These are phyloP conservation scores for Coptodon rendalli DNA, from an alignment of 2,113 vertebrate genomes.

Conservation along the genomic window DNA sequence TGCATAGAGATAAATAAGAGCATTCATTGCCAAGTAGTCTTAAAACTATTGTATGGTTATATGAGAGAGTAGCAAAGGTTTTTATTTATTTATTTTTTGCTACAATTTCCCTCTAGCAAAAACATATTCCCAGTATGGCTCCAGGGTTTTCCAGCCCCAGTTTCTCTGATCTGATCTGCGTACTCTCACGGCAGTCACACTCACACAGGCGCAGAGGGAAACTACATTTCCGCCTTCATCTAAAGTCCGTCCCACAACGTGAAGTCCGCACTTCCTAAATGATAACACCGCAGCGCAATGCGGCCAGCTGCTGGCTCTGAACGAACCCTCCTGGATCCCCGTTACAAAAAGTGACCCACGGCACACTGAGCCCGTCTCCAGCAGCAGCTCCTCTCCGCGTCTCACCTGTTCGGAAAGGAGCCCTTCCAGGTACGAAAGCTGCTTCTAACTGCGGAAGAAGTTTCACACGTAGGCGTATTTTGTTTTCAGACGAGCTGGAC, in stretches of 20 bases:
- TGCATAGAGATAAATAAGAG: background rate
- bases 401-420: background rate
- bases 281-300: background rate
- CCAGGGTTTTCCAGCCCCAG: background rate
- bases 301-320: background rate
- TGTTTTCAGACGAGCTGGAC: background rate
- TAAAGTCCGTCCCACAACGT: background rate
- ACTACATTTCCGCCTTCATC: conserved; percentile 6
- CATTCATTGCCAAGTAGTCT: background rate
- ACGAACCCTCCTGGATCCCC: background rate
- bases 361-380: rapidly evolving
- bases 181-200: background rate
- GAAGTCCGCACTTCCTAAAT: background rate
- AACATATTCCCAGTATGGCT: background rate
- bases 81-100: background rate
- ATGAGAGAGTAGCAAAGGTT: background rate
- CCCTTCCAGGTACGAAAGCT: background rate
- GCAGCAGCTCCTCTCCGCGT: background rate
- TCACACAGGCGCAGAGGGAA: background rate
- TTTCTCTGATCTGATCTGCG: background rate
- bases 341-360: background rate
- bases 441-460: background rate
- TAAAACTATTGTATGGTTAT: background rate
- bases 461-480: background rate
- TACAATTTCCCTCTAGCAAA: background rate